Evolutionary conservation across 53 echinoderm and acorn worm species (phyloP).

Genomic region (Crossaster papposus): DNA sequence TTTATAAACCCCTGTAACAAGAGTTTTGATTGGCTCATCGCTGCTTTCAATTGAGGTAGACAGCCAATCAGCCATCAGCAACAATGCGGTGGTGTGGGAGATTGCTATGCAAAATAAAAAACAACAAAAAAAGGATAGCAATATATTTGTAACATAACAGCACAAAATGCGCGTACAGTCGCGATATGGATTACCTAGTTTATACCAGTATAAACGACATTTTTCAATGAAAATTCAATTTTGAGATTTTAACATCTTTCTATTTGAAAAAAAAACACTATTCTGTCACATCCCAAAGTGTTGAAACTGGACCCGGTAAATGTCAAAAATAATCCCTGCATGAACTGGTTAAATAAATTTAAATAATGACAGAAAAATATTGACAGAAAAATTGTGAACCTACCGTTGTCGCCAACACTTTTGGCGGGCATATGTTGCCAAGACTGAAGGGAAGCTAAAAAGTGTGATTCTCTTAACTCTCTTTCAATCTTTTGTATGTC

Average conservation of each 20-base stretch:
- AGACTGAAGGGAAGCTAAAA: conserved; percentile 29
- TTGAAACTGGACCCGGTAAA: too few species aligned
- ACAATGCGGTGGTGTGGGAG: conserved; percentile 28
- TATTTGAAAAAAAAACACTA: too few species aligned
- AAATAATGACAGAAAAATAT: too few species aligned
- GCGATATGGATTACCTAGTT: too few species aligned
- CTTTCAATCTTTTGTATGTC: conserved; percentile 5
- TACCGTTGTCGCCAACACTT: conserved; percentile 7
- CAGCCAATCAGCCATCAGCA: conserved; percentile 61
- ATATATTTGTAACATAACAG: neutral
- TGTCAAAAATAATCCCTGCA: too few species aligned
- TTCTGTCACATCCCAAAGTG: too few species aligned
- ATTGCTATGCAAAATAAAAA: neutral
- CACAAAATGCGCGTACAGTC: too few species aligned
- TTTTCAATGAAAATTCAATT: too few species aligned
- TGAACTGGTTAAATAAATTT: too few species aligned
- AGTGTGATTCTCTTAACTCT: conserved; percentile 29
- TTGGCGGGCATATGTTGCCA: conserved; percentile 35
- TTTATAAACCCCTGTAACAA: conserved; percentile 33
- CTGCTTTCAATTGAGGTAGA: neutral
- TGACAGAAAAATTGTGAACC: neutral
- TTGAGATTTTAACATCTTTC: too few species aligned
- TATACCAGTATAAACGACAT: too few species aligned
- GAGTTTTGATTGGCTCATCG: conserved; percentile 54
- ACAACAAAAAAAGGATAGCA: neutral